Percentiles rank a stretch among this genome's conserved stretches.
Evolutionary conservation across 2,113 vertebrate species (phyloP).

Genomic region (human (Homo sapiens)): DNA sequence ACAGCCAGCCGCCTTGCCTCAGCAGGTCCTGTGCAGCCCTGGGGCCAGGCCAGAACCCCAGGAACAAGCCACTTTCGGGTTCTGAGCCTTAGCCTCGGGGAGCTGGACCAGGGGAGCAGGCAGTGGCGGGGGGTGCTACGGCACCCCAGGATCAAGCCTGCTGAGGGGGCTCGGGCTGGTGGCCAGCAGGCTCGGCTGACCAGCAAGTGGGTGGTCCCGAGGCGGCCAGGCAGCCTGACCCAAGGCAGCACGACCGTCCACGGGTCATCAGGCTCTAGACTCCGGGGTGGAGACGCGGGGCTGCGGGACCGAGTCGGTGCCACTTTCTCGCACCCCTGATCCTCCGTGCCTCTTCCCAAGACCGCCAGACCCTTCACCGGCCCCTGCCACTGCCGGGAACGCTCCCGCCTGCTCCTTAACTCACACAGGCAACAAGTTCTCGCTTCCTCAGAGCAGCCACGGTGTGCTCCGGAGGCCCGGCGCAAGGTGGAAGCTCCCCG

Average conservation of each 20-base stretch:
- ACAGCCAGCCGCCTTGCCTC: constrained; percentile 65
- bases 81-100: neutral
- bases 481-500: neutral
- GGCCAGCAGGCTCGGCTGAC: constrained; percentile 45
- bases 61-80: neutral
- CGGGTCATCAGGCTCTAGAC: neutral
- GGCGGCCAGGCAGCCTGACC: neutral
- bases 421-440: constrained; percentile 74
- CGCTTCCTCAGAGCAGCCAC: neutral
- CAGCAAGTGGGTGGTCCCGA: neutral
- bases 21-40: constrained; percentile 16
- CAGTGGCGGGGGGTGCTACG: neutral
- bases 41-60: constrained; percentile 43
- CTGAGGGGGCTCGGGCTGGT: neutral
- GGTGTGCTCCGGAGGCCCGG: neutral
- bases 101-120: neutral
- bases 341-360: neutral
- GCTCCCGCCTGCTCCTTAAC: constrained; percentile 45
- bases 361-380: neutral
- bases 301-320: neutral
- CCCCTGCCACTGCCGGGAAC: neutral
- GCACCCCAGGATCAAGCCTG: neutral
- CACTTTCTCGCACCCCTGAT: neutral
- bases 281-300: neutral
- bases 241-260: neutral